phyloP scores from a whole-genome alignment of 1,140 invertebrate genomes.

The Tetragonula clypearis region DNA sequence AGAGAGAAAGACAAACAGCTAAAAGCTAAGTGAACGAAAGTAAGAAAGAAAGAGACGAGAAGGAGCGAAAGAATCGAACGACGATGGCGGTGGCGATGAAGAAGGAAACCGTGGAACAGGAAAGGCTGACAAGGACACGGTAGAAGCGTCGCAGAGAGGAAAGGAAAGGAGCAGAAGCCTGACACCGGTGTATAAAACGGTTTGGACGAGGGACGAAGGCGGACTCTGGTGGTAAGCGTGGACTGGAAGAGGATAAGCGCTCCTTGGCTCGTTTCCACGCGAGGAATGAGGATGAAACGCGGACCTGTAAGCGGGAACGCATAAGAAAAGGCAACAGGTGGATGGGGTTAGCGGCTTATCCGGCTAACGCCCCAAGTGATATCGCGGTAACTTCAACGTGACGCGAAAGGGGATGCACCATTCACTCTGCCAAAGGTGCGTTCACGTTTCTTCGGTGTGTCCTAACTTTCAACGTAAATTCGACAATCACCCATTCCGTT shows the following conservation, averaged over 20 bases:
- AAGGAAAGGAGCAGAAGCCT: constrained; percentile 49
- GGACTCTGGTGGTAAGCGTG: constrained; percentile 36
- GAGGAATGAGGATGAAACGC: constrained; percentile 64
- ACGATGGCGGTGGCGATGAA: not conserved
- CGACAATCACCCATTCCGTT: not conserved
- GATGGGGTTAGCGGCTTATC: constrained; percentile 81
- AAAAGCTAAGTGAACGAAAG: not conserved
- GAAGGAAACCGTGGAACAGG: constrained; percentile 17
- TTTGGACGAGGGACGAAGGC: constrained; percentile 29
- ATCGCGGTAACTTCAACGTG: constrained; percentile 65
- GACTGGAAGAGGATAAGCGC: constrained; percentile 44
- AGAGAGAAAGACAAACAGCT: not conserved
- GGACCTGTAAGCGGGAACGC: constrained; percentile 55
- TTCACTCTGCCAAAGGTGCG: not conserved
- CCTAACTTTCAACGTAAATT: not conserved
- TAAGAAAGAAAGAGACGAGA: constrained; percentile 33
- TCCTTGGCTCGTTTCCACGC: constrained; percentile 54
- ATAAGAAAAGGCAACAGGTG: constrained; percentile 81
- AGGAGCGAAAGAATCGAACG: not conserved
- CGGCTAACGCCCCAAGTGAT: constrained; percentile 75
- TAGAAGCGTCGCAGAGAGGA: not conserved
- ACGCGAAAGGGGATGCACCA: constrained; percentile 61
- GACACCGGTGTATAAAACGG: constrained; percentile 36
- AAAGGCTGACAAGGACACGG: constrained; percentile 32
- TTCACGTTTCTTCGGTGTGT: constrained; percentile 21